Conservation (phyloP, 2,888 invertebrate species). For the Seladonia tumulorum region DNA sequence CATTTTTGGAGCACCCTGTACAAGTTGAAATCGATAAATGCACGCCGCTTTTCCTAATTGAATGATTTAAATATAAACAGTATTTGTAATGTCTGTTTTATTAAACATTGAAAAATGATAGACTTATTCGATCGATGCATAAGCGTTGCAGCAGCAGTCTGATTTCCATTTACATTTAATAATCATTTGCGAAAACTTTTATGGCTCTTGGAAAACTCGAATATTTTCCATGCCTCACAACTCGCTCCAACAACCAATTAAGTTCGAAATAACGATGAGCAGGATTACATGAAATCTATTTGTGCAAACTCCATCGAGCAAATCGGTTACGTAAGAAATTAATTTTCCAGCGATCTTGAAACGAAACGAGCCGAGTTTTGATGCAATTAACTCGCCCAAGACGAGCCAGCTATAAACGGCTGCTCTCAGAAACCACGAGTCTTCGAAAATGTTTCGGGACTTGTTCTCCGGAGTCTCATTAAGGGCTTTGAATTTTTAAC, state of each 20-base stretch:
- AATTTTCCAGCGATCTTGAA: not conserved
- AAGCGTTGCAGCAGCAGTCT: not conserved
- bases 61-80: not conserved
- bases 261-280: not conserved
- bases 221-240: not conserved
- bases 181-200: not conserved
- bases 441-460: slow-evolving; percentile 4
- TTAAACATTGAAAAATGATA: not conserved
- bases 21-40: too few relatives aligned
- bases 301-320: not conserved
- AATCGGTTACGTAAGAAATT: not conserved
- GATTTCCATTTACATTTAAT: not conserved
- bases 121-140: not conserved
- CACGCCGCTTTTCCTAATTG: not conserved
- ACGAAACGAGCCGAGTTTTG: not conserved
- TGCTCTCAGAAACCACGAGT: not conserved
- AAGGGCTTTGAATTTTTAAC: not conserved
- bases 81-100: not conserved
- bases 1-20: too few relatives aligned
- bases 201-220: not conserved
- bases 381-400: not conserved
- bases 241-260: not conserved
- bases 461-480: not conserved
- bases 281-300: not conserved
- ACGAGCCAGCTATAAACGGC: not conserved